Conservation (phyloP, 2,113 vertebrate genomes). For the Anser cygnoides region DNA sequence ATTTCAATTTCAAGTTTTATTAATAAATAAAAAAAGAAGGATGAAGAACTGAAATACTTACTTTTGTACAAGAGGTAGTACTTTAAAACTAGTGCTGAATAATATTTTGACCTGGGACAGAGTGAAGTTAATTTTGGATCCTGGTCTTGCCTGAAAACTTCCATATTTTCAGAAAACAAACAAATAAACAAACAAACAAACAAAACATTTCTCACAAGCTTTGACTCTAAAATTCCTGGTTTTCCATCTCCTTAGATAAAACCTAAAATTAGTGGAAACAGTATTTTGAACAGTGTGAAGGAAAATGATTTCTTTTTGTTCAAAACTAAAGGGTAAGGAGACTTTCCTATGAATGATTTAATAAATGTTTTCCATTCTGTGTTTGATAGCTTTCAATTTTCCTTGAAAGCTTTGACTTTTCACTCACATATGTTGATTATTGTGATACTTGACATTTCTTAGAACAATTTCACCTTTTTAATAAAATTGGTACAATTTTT, state of each 20-base stretch:
- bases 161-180: neutral
- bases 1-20: neutral
- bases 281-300: neutral
- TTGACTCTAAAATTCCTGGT: neutral
- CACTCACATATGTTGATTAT: neutral
- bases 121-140: neutral
- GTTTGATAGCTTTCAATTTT: neutral
- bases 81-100: neutral
- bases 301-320: neutral
- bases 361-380: neutral
- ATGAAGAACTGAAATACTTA: neutral
- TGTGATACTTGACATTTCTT: neutral
- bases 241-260: neutral
- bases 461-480: neutral
- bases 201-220: neutral
- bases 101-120: neutral
- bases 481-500: neutral
- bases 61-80: fast-evolving
- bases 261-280: neutral
- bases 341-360: neutral
- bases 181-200: too few species aligned
- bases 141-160: neutral
- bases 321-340: neutral
- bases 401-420: neutral
- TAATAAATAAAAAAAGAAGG: neutral